These are phyloP conservation scores for Prionailurus bengalensis DNA, from an alignment of 2,113 vertebrate species.

Conservation along the genomic window DNA sequence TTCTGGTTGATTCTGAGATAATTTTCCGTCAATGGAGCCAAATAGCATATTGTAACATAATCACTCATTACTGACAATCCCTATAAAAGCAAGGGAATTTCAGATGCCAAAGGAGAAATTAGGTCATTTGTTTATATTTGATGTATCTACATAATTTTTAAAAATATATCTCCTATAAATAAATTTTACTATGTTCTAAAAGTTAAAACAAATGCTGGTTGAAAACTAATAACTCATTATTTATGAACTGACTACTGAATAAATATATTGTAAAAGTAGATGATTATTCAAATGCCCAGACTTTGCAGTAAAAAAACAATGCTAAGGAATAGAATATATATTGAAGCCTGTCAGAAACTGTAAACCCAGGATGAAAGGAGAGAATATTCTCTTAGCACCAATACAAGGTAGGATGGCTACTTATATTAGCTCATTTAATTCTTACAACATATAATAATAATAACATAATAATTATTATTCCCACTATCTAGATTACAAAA, in stretches of 20 bases:
- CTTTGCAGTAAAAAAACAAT: not conserved
- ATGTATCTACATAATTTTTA: not conserved
- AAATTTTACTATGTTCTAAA: conserved; percentile 37
- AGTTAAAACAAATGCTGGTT: not conserved
- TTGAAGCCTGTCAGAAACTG: not conserved
- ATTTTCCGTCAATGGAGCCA: not conserved
- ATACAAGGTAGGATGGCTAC: not conserved
- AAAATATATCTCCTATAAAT: conserved; percentile 27
- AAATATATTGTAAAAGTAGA: not conserved
- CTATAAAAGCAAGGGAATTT: conserved; percentile 29
- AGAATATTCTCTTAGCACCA: not conserved
- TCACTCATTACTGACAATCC: not conserved
- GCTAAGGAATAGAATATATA: not conserved
- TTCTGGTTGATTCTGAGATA: not conserved
- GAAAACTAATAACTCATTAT: conserved; percentile 16
- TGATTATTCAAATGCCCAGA: not conserved
- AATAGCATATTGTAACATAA: not conserved
- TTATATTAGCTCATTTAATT: not conserved
- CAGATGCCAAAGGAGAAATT: not conserved
- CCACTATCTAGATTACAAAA: not conserved
- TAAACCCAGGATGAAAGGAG: not conserved
- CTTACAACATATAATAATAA: not conserved
- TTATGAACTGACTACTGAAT: conserved; percentile 23
- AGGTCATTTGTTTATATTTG: conserved; percentile 36
- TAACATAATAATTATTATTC: not conserved